Evolutionary conservation across 2,797 vertebrate genomes (phyloP).

Genomic region (Sebastes paucispinis): DNA sequence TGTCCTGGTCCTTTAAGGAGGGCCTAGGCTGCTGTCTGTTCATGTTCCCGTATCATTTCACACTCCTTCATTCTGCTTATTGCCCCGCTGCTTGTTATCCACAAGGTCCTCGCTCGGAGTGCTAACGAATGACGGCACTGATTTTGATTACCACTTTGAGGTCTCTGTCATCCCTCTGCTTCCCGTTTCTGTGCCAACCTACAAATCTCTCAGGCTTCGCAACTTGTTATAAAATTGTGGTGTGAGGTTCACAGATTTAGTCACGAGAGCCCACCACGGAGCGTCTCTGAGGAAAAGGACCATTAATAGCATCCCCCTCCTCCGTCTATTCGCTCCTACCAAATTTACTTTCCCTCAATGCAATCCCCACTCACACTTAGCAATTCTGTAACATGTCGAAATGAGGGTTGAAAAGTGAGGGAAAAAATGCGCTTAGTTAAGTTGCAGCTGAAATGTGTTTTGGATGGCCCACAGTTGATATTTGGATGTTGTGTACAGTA

Average conservation of each 20-base stretch:
- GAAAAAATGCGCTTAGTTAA: not conserved
- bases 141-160: slow-evolving; percentile 72
- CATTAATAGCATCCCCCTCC: slow-evolving; percentile 30
- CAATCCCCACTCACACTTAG: slow-evolving; percentile 1
- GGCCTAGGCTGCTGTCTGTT: slow-evolving; percentile 69
- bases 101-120: slow-evolving; percentile 52
- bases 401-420: not conserved
- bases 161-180: slow-evolving; percentile 38
- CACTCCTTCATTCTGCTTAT: slow-evolving; percentile 72
- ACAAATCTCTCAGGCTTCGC: slow-evolving; percentile 26
- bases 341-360: slow-evolving; percentile 3
- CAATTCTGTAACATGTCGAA: slow-evolving; percentile 13
- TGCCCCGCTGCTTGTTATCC: slow-evolving; percentile 63
- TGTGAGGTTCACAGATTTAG: slow-evolving; percentile 41
- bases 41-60: slow-evolving; percentile 71
- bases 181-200: slow-evolving; percentile 21
- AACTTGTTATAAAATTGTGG: slow-evolving; percentile 40
- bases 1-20: slow-evolving; percentile 61
- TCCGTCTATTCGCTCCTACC: not conserved
- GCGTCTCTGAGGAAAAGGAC: slow-evolving; percentile 11
- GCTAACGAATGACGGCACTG: slow-evolving; percentile 67
- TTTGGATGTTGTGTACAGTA: not conserved
- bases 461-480: not conserved
- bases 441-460: slow-evolving; percentile 1
- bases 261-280: slow-evolving; percentile 26